Percentiles rank a stretch among this genome's conserved stretches.
Evolutionary conservation across 2,888 invertebrate species (phyloP).

Genomic region (Eurois occulta): DNA sequence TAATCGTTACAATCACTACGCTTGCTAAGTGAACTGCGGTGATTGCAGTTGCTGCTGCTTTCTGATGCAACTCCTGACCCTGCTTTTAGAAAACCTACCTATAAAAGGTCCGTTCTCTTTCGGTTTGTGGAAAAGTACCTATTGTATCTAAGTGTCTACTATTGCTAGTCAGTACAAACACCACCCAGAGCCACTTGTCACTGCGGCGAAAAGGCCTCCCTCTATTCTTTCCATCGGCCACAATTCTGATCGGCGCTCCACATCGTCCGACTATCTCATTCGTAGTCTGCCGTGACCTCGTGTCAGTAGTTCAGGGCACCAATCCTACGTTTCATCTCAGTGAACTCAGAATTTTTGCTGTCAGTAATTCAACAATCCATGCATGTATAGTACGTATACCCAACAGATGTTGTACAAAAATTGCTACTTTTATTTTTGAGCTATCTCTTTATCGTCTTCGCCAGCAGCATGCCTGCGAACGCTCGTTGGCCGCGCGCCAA

Average conservation of each 20-base stretch:
- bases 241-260: background rate
- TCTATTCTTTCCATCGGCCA: background rate
- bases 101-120: background rate
- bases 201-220: background rate
- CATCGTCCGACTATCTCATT: background rate
- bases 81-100: background rate
- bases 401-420: slow-evolving; percentile 39
- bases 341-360: background rate
- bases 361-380: slow-evolving; percentile 12
- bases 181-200: no score
- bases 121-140: background rate
- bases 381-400: background rate
- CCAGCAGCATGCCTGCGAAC: slow-evolving; percentile 28
- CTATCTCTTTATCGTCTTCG: slow-evolving; percentile 46
- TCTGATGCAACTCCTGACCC: accelerated
- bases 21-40: background rate
- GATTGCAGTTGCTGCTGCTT: background rate
- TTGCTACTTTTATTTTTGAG: slow-evolving; percentile 45
- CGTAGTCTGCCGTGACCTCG: background rate
- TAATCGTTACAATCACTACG: background rate
- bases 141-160: background rate
- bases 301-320: background rate
- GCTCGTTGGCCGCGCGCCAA: slow-evolving; percentile 44
- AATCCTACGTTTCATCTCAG: background rate
- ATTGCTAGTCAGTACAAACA: background rate